Evolutionary conservation across 2,888 invertebrate species (phyloP).

Genomic region (Sturmia bella): DNA sequence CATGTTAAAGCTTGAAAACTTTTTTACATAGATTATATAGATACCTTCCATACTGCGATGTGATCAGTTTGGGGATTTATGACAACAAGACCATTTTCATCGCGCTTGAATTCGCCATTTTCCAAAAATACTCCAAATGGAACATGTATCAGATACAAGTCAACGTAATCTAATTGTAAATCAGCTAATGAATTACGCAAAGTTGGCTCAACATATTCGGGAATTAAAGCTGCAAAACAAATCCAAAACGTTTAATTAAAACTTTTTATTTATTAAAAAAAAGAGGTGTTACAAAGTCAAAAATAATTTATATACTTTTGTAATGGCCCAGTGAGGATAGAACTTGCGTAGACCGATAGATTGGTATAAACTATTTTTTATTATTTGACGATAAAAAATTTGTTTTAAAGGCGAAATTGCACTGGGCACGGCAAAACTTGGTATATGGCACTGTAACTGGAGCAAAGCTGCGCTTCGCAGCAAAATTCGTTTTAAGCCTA

Average conservation of each 20-base stretch:
- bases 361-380: too few relatives aligned
- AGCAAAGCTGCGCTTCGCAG: too few relatives aligned
- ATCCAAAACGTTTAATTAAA: not conserved
- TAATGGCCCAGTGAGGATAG: too few relatives aligned
- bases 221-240: conserved; percentile 83
- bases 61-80: conserved; percentile 87
- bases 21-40: not conserved
- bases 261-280: not conserved
- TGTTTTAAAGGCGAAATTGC: too few relatives aligned
- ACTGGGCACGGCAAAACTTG: too few relatives aligned
- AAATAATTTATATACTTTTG: too few relatives aligned
- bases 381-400: too few relatives aligned
- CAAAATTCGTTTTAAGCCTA: too few relatives aligned
- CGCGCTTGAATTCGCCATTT: conserved; percentile 85
- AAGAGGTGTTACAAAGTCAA: not conserved
- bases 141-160: conserved; percentile 90
- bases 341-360: too few relatives aligned
- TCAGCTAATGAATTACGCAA: conserved; percentile 86
- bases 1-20: too few relatives aligned
- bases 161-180: conserved; percentile 90
- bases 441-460: too few relatives aligned
- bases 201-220: conserved; percentile 85
- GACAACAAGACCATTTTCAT: conserved; percentile 85
- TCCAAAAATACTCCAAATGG: conserved; percentile 87
- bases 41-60: conserved; percentile 88